These are phyloP conservation scores for Pantelozetes paolii DNA, from an alignment of 2,888 invertebrate species.

Conservation along the genomic window DNA sequence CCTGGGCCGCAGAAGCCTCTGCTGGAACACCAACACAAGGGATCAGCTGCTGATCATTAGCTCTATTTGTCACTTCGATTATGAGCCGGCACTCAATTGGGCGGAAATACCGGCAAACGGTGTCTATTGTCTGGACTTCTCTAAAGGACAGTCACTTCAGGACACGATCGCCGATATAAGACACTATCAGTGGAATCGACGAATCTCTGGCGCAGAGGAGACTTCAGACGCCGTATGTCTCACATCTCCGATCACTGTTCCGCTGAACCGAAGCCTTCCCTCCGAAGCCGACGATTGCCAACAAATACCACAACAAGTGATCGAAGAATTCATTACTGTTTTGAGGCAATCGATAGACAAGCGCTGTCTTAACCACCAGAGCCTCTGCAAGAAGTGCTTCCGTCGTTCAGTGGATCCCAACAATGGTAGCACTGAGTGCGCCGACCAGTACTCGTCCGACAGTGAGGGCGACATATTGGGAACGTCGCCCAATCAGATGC, in stretches of 20 bases:
- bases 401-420: neutral
- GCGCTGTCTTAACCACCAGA: constrained; percentile 49
- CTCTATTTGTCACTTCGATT: constrained; percentile 9
- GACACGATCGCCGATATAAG: constrained; percentile 32
- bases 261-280: constrained; percentile 23
- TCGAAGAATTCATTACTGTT: constrained; percentile 50
- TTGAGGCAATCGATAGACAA: constrained; percentile 50
- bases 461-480: constrained; percentile 38
- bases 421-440: neutral
- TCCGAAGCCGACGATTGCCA: neutral
- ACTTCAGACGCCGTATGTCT: neutral
- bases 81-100: constrained; percentile 42
- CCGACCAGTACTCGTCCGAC: constrained; percentile 15
- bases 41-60: constrained; percentile 26
- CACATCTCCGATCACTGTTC: constrained; percentile 32
- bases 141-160: constrained; percentile 7
- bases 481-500: neutral
- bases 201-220: constrained; percentile 20
- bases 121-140: constrained; percentile 52
- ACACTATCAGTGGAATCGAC: constrained; percentile 31
- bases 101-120: constrained; percentile 54
- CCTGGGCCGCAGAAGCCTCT: constrained; percentile 77
- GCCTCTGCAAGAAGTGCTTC: constrained; percentile 50
- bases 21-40: constrained; percentile 54
- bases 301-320: constrained; percentile 30